Evolutionary conservation across 2,888 invertebrate species (phyloP).

Genomic region (Sarcophaga subvicina): DNA sequence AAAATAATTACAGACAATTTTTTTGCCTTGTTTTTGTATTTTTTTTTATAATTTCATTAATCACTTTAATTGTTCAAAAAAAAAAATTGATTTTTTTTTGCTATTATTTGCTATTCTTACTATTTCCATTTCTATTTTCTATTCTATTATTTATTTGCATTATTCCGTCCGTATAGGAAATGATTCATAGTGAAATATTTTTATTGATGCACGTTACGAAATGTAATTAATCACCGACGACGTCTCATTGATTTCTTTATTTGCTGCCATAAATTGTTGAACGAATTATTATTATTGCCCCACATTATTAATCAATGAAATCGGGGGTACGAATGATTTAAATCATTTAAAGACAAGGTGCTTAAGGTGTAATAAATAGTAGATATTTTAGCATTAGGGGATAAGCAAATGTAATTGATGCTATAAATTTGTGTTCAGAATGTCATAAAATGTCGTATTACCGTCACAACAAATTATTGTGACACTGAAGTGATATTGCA

Average conservation of each 20-base stretch:
- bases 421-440: too few species aligned
- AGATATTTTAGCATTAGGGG: too few species aligned
- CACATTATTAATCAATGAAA: too few species aligned
- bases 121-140: neutral
- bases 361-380: too few species aligned
- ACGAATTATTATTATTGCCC: neutral
- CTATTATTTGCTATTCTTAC: neutral
- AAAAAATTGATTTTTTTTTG: neutral
- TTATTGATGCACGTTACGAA: slow-evolving; percentile 5
- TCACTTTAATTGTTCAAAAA: slow-evolving; percentile 28
- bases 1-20: slow-evolving; percentile 13
- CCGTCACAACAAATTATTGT: too few species aligned
- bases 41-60: slow-evolving; percentile 12
- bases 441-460: too few species aligned
- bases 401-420: too few species aligned
- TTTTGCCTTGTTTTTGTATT: neutral
- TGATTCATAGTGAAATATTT: slow-evolving; percentile 27
- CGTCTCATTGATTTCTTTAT: neutral
- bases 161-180: neutral
- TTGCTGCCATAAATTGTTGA: neutral
- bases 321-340: too few species aligned
- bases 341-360: too few species aligned
- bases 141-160: neutral
- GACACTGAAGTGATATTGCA: too few species aligned
- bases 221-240: neutral